Percentiles rank a stretch among this genome's conserved stretches.
Conservation (phyloP, 1,140 invertebrate genomes). For the Trachymyrmex cornetzi region DNA sequence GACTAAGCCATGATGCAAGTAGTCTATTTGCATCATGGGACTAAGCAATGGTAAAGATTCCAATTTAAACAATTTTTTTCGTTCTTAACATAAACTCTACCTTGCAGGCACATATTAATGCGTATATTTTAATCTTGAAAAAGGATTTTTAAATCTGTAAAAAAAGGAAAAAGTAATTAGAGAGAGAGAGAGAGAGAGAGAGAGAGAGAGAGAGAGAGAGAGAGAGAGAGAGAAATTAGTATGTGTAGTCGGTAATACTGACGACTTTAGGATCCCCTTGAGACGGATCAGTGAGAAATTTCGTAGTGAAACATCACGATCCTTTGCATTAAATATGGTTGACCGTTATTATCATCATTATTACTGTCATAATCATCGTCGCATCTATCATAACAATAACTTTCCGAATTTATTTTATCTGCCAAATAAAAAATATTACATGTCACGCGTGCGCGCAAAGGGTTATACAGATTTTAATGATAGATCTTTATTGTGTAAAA, state of each 20-base stretch:
- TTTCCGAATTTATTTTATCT: slow-evolving; percentile 16
- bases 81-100: no score
- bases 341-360: neutral
- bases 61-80: no score
- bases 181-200: no score
- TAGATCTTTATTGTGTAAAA: slow-evolving; percentile 61
- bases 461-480: slow-evolving; percentile 49
- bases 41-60: no score
- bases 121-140: no score
- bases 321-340: neutral
- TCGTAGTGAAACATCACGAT: slow-evolving; percentile 11
- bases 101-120: no score
- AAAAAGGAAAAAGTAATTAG: no score
- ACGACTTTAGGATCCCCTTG: neutral
- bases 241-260: neutral
- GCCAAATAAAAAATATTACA: slow-evolving; percentile 9
- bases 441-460: neutral
- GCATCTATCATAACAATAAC: slow-evolving; percentile 8
- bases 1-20: no score
- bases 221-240: no score
- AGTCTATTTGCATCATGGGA: no score
- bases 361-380: neutral
- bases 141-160: no score
- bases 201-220: no score
- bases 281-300: neutral